Conservation (phyloP, 2,113 vertebrate genomes). For the Nestor notabilis region DNA sequence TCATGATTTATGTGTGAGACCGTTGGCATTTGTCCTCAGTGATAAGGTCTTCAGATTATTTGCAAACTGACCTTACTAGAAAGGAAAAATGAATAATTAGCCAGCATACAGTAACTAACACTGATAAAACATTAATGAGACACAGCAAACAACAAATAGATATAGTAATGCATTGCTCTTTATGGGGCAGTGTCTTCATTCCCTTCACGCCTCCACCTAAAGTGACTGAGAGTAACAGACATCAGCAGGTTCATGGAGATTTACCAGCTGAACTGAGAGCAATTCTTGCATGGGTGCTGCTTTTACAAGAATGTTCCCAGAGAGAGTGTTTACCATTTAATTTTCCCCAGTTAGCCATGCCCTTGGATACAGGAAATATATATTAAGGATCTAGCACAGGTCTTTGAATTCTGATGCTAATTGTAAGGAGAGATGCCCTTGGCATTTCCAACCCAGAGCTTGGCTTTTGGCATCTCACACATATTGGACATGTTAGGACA, state of each 20-base stretch:
- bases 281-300: background rate
- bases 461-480: background rate
- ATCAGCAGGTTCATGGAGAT: background rate
- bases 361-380: background rate
- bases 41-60: background rate
- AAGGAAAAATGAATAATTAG: background rate
- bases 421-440: background rate
- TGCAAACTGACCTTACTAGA: background rate
- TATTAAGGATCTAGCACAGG: background rate
- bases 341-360: background rate
- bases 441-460: background rate
- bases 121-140: background rate
- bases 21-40: background rate
- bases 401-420: background rate
- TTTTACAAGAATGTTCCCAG: background rate
- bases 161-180: background rate
- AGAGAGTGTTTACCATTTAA: background rate
- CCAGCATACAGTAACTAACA: background rate
- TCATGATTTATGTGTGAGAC: background rate
- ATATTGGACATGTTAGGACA: background rate
- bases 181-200: background rate
- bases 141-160: background rate
- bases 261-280: background rate
- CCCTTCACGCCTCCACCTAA: background rate
- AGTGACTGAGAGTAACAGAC: background rate